Percentiles rank a stretch among this genome's conserved stretches.
Evolutionary conservation across 2,888 invertebrate species (phyloP).

Genomic region (Ornithoptera priamus): DNA sequence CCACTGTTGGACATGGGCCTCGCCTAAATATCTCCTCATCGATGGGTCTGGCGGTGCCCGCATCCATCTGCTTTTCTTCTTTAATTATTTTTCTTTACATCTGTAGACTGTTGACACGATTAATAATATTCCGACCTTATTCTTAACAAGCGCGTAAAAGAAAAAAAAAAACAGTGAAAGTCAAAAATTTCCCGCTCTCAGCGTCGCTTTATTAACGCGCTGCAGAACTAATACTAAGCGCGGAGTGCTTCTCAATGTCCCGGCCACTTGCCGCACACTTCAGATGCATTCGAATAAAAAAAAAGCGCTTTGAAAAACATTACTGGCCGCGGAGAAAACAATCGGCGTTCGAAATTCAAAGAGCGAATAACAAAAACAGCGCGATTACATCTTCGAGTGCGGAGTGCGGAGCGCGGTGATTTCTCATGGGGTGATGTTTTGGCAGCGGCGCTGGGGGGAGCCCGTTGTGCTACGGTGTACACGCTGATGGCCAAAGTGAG

Average conservation of each 20-base stretch:
- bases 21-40: too few relatives aligned
- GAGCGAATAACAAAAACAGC: constrained; percentile 72
- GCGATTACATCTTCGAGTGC: constrained; percentile 76
- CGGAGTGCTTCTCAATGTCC: constrained; percentile 67
- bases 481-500: neutral
- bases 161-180: constrained; percentile 19
- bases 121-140: neutral
- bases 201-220: constrained; percentile 51
- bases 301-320: constrained; percentile 45
- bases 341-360: constrained; percentile 54
- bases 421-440: constrained; percentile 79
- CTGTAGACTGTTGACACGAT: neutral
- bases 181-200: constrained; percentile 42
- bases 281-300: constrained; percentile 50
- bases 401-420: constrained; percentile 63
- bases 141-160: constrained; percentile 7
- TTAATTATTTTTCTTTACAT: neutral
- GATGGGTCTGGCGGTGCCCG: neutral
- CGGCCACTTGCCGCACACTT: constrained; percentile 65
- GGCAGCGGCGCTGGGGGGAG: constrained; percentile 74
- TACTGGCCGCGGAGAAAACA: constrained; percentile 67
- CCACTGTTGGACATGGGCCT: too few relatives aligned
- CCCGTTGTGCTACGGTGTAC: constrained; percentile 33
- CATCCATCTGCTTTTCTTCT: neutral
- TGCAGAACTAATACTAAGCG: constrained; percentile 45